These are phyloP conservation scores for Drosophila melanica DNA, from an alignment of 1,140 invertebrate genomes.

Conservation along the genomic window DNA sequence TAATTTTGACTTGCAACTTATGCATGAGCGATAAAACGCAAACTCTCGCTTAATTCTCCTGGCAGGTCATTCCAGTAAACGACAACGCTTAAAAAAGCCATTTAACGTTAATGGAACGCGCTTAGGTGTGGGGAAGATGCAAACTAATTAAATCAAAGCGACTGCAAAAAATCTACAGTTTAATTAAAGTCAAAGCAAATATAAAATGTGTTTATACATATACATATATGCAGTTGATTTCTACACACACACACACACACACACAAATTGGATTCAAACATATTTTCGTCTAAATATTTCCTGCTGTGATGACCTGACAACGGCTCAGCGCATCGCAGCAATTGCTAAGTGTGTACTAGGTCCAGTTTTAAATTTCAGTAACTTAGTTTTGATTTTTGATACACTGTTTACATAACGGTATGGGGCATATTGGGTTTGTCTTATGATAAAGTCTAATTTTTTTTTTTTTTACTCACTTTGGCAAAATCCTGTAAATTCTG, in stretches of 20 bases:
- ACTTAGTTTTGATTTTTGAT: background rate
- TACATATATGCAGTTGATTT: background rate
- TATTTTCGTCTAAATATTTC: slow-evolving; percentile 64
- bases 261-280: slow-evolving; percentile 17
- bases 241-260: background rate
- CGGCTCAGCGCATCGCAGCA: background rate
- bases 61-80: background rate
- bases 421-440: too few species aligned
- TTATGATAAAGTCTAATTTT: too few species aligned
- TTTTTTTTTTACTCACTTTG: too few species aligned
- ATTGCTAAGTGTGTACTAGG: background rate
- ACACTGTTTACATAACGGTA: background rate
- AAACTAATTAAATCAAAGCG: slow-evolving; percentile 79
- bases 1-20: background rate
- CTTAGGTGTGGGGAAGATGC: slow-evolving; percentile 1
- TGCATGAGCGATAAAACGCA: background rate
- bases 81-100: slow-evolving; percentile 4
- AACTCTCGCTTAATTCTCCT: background rate
- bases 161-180: slow-evolving; percentile 65
- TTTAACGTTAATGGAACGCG: background rate
- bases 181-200: slow-evolving; percentile 60
- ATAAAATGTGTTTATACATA: background rate
- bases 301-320: slow-evolving; percentile 56
- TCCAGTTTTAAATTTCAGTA: background rate
- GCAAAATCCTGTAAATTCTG: too few species aligned